phyloP scores from a whole-genome alignment of 2,797 vertebrate species.

The Cynodonichthys magdalenae region DNA sequence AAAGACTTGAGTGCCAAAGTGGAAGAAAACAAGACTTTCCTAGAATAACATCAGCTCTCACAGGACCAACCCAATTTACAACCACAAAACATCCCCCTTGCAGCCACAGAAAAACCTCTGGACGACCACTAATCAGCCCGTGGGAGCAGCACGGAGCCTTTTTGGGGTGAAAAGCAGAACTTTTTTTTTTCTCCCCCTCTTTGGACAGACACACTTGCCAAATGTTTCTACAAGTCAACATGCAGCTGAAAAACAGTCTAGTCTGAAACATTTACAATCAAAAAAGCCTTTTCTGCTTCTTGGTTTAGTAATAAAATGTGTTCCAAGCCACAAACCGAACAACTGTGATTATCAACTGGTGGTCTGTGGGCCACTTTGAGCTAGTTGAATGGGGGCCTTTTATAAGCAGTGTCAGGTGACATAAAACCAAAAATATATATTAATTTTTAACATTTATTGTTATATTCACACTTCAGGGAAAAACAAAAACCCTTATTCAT shows the following conservation, averaged over 20 bases:
- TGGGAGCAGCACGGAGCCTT: conserved; percentile 53
- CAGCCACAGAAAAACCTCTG: conserved; percentile 69
- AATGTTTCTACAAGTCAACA: background rate
- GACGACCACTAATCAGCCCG: conserved; percentile 60
- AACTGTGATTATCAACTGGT: no score
- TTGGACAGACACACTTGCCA: conserved; percentile 5
- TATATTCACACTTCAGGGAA: no score
- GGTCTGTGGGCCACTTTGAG: no score
- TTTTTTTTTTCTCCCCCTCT: background rate
- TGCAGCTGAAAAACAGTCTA: background rate
- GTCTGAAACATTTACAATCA: no score
- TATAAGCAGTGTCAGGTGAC: no score
- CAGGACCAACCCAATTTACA: conserved; percentile 74
- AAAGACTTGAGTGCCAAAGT: conserved; percentile 47
- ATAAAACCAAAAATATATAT: no score
- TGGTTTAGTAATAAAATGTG: no score
- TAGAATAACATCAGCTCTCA: conserved; percentile 76
- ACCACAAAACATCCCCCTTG: conserved; percentile 76
- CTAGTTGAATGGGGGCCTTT: no score
- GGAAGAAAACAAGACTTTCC: conserved; percentile 71
- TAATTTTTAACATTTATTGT: no score
- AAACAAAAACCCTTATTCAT: no score
- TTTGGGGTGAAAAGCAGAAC: conserved; percentile 34
- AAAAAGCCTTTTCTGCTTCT: no score
- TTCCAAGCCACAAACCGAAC: no score